Evolutionary conservation across 1,140 invertebrate genomes (phyloP).

Genomic region (Ylistrum balloti): DNA sequence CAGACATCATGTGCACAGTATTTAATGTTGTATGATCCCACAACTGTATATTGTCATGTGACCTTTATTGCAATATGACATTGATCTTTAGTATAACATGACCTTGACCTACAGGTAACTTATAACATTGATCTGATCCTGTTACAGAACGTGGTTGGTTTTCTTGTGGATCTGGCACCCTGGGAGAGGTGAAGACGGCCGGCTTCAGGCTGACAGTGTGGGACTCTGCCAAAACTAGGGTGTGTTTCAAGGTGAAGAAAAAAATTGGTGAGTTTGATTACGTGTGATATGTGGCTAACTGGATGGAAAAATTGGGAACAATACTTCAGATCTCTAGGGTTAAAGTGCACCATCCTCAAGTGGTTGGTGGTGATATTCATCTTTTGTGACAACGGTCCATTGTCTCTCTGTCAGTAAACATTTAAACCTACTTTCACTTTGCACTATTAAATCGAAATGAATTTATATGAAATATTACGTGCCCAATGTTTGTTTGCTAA

Average conservation of each 20-base stretch:
- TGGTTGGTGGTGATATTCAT: too few relatives aligned
- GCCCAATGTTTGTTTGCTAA: background rate
- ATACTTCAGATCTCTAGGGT: too few relatives aligned
- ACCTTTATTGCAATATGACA: too few relatives aligned
- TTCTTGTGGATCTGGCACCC: constrained; percentile 14
- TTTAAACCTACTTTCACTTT: too few relatives aligned
- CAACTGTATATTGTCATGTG: too few relatives aligned
- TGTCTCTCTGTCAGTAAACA: too few relatives aligned
- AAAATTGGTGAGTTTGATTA: constrained; percentile 31
- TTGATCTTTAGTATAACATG: background rate
- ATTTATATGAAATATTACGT: background rate
- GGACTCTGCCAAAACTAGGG: constrained; percentile 31
- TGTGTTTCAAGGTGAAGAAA: constrained; percentile 34
- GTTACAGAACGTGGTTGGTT: background rate
- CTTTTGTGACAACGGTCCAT: too few relatives aligned
- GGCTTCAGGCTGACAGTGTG: constrained; percentile 36
- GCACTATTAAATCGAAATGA: background rate
- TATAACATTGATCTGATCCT: background rate
- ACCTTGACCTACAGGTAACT: background rate
- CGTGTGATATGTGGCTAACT: too few relatives aligned
- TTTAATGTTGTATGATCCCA: too few relatives aligned
- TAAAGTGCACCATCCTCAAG: too few relatives aligned
- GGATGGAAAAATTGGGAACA: too few relatives aligned
- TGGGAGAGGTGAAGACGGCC: constrained; percentile 31
- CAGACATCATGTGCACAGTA: too few relatives aligned